These are phyloP conservation scores for Archilochus colubris DNA, from an alignment of 2,113 vertebrate species.

Conservation along the genomic window DNA sequence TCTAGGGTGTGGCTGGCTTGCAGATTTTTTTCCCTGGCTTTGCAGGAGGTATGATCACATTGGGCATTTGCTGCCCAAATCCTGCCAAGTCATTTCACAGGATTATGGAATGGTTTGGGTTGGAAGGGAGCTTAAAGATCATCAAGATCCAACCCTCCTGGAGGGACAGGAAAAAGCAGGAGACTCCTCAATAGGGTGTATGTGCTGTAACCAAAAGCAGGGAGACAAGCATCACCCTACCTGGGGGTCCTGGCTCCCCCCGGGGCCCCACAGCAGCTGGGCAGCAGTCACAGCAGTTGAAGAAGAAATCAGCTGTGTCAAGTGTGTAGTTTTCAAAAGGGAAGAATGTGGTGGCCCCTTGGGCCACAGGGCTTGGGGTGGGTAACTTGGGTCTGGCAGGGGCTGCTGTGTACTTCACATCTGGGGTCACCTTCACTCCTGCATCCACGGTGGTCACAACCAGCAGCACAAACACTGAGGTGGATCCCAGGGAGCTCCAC, in stretches of 20 bases:
- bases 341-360: constrained; percentile 63
- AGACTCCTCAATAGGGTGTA: fast-evolving
- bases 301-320: constrained; percentile 87
- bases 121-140: too few relatives aligned
- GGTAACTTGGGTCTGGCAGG: neutral
- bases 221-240: constrained; percentile 55
- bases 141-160: too few relatives aligned
- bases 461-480: constrained; percentile 56
- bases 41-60: neutral
- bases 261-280: constrained; percentile 77
- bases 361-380: constrained; percentile 23
- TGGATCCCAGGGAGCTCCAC: constrained; percentile 68
- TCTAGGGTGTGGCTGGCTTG: neutral
- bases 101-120: too few relatives aligned
- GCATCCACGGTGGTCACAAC: neutral
- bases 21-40: neutral
- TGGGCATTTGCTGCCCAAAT: neutral
- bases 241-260: constrained; percentile 84
- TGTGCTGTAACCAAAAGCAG: fast-evolving
- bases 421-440: constrained; percentile 82
- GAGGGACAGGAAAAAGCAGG: neutral
- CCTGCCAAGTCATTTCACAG: fast-evolving
- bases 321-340: constrained; percentile 87
- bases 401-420: constrained; percentile 79
- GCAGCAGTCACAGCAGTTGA: constrained; percentile 96